Conservation (phyloP, 2,888 invertebrate genomes). For the Pimpla rufipes region DNA sequence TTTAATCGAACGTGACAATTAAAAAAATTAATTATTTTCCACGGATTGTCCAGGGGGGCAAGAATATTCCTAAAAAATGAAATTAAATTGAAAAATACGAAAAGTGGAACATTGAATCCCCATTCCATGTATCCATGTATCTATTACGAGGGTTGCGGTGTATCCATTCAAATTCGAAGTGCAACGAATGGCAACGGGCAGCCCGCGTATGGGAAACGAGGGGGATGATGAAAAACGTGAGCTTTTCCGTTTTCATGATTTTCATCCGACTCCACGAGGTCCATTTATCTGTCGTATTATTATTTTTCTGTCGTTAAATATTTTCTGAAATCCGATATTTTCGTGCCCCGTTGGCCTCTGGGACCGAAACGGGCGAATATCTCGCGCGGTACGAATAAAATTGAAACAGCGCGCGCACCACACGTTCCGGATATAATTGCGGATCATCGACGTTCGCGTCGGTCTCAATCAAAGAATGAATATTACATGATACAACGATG, state of each 20-base stretch:
- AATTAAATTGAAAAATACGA: background rate
- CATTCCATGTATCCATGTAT: background rate
- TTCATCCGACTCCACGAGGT: background rate
- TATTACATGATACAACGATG: background rate
- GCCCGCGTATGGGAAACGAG: background rate
- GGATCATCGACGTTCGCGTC: background rate
- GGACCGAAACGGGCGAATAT: background rate
- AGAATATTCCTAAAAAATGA: background rate
- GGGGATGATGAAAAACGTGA: background rate
- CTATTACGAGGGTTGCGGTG: too few species aligned
- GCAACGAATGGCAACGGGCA: background rate
- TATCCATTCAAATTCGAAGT: background rate
- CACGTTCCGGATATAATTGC: background rate
- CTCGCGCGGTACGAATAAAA: background rate
- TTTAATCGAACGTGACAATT: too few species aligned
- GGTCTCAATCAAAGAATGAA: background rate
- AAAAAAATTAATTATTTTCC: background rate
- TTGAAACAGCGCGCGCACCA: background rate
- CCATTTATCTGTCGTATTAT: too few species aligned
- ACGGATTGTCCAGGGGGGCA: background rate
- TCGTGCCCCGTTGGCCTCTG: background rate
- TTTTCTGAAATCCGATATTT: background rate
- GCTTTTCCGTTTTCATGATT: background rate
- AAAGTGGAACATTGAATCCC: background rate
- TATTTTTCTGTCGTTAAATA: conserved; percentile 1